A percentile compares a stretch with the other conserved stretches of the same genome.
Evolutionary conservation across 2,113 vertebrate species (phyloP).

Genomic region (Peucedramus taeniatus): DNA sequence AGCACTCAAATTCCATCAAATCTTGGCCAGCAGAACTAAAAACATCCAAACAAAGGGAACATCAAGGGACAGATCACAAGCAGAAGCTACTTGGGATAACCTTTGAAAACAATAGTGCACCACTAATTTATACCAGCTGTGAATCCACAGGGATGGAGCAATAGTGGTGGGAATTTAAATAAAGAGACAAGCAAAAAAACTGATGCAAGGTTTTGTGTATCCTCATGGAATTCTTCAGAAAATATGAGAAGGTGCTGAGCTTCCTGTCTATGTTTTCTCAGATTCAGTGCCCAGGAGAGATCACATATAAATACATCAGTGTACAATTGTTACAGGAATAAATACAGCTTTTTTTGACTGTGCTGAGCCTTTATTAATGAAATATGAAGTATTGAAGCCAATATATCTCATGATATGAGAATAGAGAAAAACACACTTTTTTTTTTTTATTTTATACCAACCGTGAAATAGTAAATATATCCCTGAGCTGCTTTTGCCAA

Average conservation of each 20-base stretch:
- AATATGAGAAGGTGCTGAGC: background rate
- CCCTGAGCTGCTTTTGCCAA: background rate
- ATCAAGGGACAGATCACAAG: background rate
- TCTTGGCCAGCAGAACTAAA: background rate
- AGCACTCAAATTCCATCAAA: background rate
- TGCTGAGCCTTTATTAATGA: background rate
- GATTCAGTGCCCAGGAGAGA: background rate
- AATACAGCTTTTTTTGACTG: background rate
- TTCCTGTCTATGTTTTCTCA: background rate
- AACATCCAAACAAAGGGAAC: conserved; percentile 1
- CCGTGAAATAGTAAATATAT: background rate
- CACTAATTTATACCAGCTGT: conserved; percentile 16
- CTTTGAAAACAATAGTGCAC: background rate
- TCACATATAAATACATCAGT: background rate
- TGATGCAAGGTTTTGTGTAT: background rate
- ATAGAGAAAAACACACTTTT: background rate
- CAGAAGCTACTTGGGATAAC: conserved; percentile 1
- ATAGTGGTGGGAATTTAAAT: conserved; percentile 7
- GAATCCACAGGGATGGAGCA: background rate
- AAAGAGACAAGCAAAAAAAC: background rate
- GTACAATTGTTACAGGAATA: background rate
- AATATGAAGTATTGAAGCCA: background rate
- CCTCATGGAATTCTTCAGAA: background rate
- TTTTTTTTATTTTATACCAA: background rate
- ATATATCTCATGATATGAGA: background rate